Evolutionary conservation across 2,888 invertebrate species (phyloP).

Genomic region (Drosophila helvetica): DNA sequence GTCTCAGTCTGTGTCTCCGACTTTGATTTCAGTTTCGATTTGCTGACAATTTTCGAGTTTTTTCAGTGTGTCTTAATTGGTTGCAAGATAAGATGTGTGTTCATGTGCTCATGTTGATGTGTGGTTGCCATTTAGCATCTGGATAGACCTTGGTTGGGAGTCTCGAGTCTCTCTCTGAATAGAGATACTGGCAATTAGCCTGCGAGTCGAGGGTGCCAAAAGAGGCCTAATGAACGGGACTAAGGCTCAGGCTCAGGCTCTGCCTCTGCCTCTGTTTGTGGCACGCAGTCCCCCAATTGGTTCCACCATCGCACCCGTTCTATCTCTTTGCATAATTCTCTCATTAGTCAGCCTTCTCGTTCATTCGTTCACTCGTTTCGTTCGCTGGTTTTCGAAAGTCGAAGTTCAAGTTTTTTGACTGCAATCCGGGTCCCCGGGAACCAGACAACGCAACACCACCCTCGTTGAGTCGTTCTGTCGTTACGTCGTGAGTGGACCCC

Average conservation of each 20-base stretch:
- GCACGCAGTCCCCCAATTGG: conserved; percentile 33
- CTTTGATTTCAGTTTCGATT: conserved; percentile 70
- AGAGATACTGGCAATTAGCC: conserved; percentile 31
- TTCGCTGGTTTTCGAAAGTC: conserved; percentile 66
- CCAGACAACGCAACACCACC: conserved; percentile 32
- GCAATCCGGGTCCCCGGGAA: conserved; percentile 1
- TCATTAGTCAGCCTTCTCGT: conserved; percentile 68
- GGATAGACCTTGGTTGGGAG: conserved; percentile 17
- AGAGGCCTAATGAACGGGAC: conserved; percentile 19
- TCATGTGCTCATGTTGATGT: conserved; percentile 60
- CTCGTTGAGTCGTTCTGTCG: conserved; percentile 13
- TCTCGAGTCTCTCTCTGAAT: conserved; percentile 29
- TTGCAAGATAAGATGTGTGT: conserved; percentile 76
- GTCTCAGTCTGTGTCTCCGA: conserved; percentile 26
- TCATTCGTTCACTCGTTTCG: conserved; percentile 9
- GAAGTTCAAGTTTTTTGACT: conserved; percentile 69
- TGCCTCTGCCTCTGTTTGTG: background rate
- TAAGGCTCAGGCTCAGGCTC: background rate
- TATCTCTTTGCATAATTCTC: conserved; percentile 72
- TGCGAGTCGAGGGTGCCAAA: background rate
- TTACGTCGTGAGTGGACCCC: conserved; percentile 37
- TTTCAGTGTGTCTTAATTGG: conserved; percentile 70
- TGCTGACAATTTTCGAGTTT: conserved; percentile 55
- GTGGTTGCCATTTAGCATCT: conserved; percentile 23
- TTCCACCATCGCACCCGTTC: conserved; percentile 55